These are phyloP conservation scores for Leptinotarsa texana DNA, from an alignment of 1,140 invertebrate species.

Conservation along the genomic window DNA sequence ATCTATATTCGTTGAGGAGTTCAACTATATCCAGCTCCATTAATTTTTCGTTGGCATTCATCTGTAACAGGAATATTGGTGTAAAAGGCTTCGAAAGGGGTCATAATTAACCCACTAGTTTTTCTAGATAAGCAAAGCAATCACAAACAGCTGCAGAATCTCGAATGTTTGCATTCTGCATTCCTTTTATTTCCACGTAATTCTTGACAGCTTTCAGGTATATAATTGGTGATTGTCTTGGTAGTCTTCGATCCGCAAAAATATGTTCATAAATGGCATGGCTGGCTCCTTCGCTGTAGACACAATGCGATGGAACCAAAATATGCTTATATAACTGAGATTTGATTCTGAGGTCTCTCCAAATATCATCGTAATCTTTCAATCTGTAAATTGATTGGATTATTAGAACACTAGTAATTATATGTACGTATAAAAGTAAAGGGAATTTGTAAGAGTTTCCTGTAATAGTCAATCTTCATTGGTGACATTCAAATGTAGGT, in stretches of 20 bases:
- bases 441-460: too few relatives aligned
- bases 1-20: slow-evolving; percentile 67
- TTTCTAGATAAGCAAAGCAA: slow-evolving; percentile 85
- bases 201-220: slow-evolving; percentile 87
- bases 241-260: slow-evolving; percentile 61
- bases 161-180: slow-evolving; percentile 81
- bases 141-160: slow-evolving; percentile 92
- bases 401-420: too few relatives aligned
- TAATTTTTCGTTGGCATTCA: slow-evolving; percentile 55
- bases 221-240: slow-evolving; percentile 74
- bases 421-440: too few relatives aligned
- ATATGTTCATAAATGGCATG: slow-evolving; percentile 74
- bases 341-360: slow-evolving; percentile 69
- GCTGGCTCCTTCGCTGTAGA: slow-evolving; percentile 74
- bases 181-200: slow-evolving; percentile 79
- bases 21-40: slow-evolving; percentile 72
- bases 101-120: slow-evolving; percentile 56
- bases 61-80: slow-evolving; percentile 33
- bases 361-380: slow-evolving; percentile 70
- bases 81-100: background rate
- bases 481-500: too few relatives aligned
- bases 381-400: slow-evolving; percentile 58
- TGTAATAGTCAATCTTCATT: too few relatives aligned
- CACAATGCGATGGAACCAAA: slow-evolving; percentile 72
- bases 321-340: slow-evolving; percentile 69